These are phyloP conservation scores for Pelecanus crispus DNA, from an alignment of 2,113 vertebrate species.

Conservation along the genomic window DNA sequence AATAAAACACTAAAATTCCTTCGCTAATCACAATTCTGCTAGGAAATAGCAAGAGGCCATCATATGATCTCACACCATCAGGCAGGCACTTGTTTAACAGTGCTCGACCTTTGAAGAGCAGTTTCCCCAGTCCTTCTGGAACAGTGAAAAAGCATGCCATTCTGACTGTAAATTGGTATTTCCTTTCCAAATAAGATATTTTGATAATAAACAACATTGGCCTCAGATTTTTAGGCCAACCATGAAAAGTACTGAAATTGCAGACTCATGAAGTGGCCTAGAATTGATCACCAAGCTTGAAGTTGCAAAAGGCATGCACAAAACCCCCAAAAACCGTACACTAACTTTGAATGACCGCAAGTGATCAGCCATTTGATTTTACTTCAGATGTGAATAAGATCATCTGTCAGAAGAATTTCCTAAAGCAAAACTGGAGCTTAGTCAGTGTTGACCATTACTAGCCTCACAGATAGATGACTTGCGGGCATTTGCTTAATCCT, in stretches of 20 bases:
- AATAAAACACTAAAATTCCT: too few relatives aligned
- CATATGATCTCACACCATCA: not conserved
- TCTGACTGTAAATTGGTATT: not conserved
- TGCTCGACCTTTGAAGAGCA: accelerated
- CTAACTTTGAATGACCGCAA: not conserved
- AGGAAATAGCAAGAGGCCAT: not conserved
- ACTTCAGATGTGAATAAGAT: not conserved
- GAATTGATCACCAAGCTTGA: not conserved
- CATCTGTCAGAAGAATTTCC: not conserved
- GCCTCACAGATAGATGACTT: not conserved
- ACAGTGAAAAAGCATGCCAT: not conserved
- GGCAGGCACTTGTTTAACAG: not conserved
- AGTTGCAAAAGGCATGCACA: not conserved
- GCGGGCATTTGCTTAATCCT: not conserved
- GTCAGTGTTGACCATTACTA: not conserved
- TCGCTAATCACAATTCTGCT: not conserved
- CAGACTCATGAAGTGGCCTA: not conserved
- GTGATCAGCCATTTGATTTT: not conserved
- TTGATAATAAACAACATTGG: not conserved
- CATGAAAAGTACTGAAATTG: not conserved
- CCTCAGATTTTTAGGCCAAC: not conserved
- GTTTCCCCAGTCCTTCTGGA: not conserved
- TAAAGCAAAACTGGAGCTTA: not conserved
- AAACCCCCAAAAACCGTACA: accelerated
- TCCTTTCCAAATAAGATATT: not conserved